Evolutionary conservation across 2,797 vertebrate species (phyloP).

Genomic region (Oreortyx pictus): DNA sequence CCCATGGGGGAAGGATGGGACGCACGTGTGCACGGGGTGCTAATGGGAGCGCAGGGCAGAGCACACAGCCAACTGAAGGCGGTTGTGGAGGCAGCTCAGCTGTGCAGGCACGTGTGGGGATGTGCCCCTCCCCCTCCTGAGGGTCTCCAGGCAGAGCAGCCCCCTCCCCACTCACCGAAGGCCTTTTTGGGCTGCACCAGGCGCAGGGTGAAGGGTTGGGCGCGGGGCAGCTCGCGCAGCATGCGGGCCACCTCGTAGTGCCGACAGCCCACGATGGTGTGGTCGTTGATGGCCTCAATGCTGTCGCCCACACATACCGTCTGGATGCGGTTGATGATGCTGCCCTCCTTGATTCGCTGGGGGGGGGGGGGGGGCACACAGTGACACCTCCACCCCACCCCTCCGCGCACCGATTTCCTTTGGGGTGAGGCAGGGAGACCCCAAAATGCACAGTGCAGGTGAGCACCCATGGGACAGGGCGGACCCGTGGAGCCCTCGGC

Average conservation of each 20-base stretch:
- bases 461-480: too few species aligned
- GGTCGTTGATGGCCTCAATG: constrained; percentile 97
- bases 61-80: fast-evolving
- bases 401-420: fast-evolving
- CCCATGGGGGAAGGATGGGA: background rate
- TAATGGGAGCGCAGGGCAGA: fast-evolving
- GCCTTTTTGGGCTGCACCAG: constrained; percentile 94
- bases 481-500: background rate
- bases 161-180: constrained; percentile 85
- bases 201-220: constrained; percentile 90
- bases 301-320: constrained; percentile 93
- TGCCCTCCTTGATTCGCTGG: constrained; percentile 96
- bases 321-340: constrained; percentile 91
- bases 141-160: background rate
- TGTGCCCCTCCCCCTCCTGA: too few species aligned
- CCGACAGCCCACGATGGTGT: constrained; percentile 95
- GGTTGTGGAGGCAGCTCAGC: fast-evolving
- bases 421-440: background rate
- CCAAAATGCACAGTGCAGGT: fast-evolving
- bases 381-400: fast-evolving
- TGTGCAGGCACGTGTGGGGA: fast-evolving
- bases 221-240: constrained; percentile 91
- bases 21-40: fast-evolving
- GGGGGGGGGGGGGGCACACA: fast-evolving
- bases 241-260: constrained; percentile 98